Evolutionary conservation across 2,113 vertebrate genomes (phyloP).

Genomic region (Alaudala cheleensis): DNA sequence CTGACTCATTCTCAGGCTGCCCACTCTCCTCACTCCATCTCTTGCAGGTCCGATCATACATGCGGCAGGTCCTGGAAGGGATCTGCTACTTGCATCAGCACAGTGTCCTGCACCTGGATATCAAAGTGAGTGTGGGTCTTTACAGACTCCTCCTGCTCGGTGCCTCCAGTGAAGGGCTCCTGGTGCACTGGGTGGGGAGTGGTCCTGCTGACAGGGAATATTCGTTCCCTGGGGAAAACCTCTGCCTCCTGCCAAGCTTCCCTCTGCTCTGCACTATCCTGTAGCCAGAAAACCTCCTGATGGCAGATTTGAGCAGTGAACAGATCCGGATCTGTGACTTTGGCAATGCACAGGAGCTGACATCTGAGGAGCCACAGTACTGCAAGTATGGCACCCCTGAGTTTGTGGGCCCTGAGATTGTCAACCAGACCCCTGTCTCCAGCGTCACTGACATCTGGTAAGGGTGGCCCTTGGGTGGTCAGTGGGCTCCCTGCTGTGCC

Average conservation of each 20-base stretch:
- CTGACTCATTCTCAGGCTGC: neutral
- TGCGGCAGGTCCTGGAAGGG: slow-evolving; percentile 90
- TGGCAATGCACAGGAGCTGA: slow-evolving; percentile 86
- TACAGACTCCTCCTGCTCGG: accelerated
- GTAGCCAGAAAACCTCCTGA: slow-evolving; percentile 95
- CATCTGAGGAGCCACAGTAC: slow-evolving; percentile 85
- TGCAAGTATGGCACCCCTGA: slow-evolving; percentile 95
- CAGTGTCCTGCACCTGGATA: slow-evolving; percentile 89
- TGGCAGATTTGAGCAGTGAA: slow-evolving; percentile 84
- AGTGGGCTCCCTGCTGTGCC: accelerated
- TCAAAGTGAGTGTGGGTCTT: slow-evolving; percentile 80
- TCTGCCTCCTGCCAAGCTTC: neutral
- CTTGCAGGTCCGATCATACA: slow-evolving; percentile 85
- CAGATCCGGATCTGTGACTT: slow-evolving; percentile 95
- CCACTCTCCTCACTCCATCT: neutral
- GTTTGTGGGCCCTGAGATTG: slow-evolving; percentile 94
- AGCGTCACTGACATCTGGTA: slow-evolving; percentile 95
- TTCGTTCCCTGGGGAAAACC: neutral
- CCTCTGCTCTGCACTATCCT: neutral
- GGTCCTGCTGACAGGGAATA: neutral
- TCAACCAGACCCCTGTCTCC: slow-evolving; percentile 92
- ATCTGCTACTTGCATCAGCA: slow-evolving; percentile 88
- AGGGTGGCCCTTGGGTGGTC: neutral
- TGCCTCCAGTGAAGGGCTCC: neutral
- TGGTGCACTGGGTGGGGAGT: accelerated